Percentiles rank a stretch among this genome's conserved stretches.
phyloP scores from a whole-genome alignment of 2,113 vertebrate genomes.

The Phycodurus eques region DNA sequence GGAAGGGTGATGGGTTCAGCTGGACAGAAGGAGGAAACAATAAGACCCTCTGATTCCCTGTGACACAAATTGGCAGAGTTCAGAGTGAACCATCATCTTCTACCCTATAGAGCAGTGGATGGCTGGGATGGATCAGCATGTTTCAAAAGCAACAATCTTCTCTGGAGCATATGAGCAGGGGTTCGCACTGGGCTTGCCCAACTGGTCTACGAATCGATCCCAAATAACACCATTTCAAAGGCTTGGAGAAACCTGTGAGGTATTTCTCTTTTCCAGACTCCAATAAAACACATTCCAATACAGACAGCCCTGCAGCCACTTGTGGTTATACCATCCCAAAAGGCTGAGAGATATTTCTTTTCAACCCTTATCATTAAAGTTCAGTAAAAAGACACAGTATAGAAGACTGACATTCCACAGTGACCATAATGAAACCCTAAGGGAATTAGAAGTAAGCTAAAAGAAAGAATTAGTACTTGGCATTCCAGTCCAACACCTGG shows the following conservation, averaged over 20 bases:
- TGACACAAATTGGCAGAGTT: slow-evolving; percentile 62
- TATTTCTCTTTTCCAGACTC: slow-evolving; percentile 49
- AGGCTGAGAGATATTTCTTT: slow-evolving; percentile 52
- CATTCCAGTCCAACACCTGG: slow-evolving; percentile 21
- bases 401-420: slow-evolving; percentile 25
- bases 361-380: slow-evolving; percentile 36
- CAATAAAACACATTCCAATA: slow-evolving; percentile 54
- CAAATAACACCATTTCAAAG: slow-evolving; percentile 65
- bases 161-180: slow-evolving; percentile 56
- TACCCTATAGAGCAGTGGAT: slow-evolving; percentile 55
- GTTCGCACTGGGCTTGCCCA: slow-evolving; percentile 46
- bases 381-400: slow-evolving; percentile 37
- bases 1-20: background rate
- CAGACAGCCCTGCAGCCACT: slow-evolving; percentile 64
- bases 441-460: slow-evolving; percentile 31
- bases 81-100: slow-evolving; percentile 58
- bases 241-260: slow-evolving; percentile 46
- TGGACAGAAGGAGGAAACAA: slow-evolving; percentile 8
- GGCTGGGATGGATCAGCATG: slow-evolving; percentile 61
- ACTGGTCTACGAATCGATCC: slow-evolving; percentile 63
- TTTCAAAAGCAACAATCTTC: slow-evolving; percentile 53
- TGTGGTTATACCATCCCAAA: slow-evolving; percentile 51
- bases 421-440: slow-evolving; percentile 31
- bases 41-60: slow-evolving; percentile 38
- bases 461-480: slow-evolving; percentile 5